Evolutionary conservation across 2,888 invertebrate genomes (phyloP).

Genomic region (Phasia obesa): DNA sequence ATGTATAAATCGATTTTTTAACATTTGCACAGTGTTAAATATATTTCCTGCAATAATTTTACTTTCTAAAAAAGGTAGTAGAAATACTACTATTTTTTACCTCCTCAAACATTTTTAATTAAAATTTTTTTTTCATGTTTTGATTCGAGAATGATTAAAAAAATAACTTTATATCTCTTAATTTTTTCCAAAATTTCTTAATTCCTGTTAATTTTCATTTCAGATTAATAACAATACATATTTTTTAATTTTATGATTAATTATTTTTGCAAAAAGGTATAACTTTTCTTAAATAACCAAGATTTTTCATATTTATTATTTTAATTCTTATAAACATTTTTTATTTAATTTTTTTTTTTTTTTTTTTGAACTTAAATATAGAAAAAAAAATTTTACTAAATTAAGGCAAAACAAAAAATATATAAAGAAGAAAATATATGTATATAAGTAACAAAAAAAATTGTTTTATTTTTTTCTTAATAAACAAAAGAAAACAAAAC

Average conservation of each 20-base stretch:
- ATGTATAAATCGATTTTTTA: background rate
- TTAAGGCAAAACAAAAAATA: slow-evolving; percentile 42
- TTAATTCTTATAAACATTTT: background rate
- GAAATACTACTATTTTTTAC: too few species aligned
- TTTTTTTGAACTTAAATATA: slow-evolving; percentile 11
- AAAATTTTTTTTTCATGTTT: too few species aligned
- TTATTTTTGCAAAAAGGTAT: background rate
- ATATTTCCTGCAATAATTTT: too few species aligned
- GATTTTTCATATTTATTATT: background rate
- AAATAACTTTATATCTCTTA: too few species aligned
- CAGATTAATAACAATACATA: background rate
- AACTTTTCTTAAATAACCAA: background rate
- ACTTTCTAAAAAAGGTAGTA: too few species aligned
- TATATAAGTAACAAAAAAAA: slow-evolving; percentile 47
- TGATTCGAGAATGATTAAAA: too few species aligned
- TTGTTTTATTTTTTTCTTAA: slow-evolving; percentile 19
- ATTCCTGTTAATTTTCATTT: too few species aligned
- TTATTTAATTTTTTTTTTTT: too few species aligned
- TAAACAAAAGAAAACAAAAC: slow-evolving; percentile 32
- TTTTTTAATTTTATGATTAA: background rate
- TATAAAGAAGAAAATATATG: slow-evolving; percentile 22
- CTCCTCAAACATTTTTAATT: too few species aligned
- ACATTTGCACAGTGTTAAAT: too few species aligned
- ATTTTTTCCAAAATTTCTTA: too few species aligned
- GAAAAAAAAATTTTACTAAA: slow-evolving; percentile 43